Evolutionary conservation across 2,113 vertebrate genomes (phyloP).

Genomic region (Mustela lutreola): DNA sequence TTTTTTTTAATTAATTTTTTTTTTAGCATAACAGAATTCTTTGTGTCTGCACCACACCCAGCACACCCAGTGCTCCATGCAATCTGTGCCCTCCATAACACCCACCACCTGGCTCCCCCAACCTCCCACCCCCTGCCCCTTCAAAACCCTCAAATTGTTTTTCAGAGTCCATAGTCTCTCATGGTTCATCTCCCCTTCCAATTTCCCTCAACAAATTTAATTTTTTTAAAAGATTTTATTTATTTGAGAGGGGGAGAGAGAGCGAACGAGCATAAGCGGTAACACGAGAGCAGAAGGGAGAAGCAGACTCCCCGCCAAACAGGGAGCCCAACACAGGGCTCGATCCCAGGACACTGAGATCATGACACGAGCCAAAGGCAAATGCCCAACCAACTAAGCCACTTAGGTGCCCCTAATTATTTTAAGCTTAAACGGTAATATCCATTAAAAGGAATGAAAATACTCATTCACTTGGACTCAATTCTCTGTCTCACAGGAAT

Average conservation of each 20-base stretch:
- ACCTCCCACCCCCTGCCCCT: too few relatives aligned
- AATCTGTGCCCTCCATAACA: too few relatives aligned
- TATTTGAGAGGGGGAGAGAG: not conserved
- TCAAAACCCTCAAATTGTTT: too few relatives aligned
- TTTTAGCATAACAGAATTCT: too few relatives aligned
- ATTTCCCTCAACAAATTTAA: too few relatives aligned
- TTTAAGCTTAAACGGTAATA: not conserved
- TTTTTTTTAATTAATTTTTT: too few relatives aligned
- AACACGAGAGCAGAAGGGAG: not conserved
- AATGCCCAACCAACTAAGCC: not conserved
- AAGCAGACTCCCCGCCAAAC: not conserved
- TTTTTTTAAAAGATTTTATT: not conserved
- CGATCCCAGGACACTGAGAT: not conserved
- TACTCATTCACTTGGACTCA: not conserved
- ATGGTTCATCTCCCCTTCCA: too few relatives aligned
- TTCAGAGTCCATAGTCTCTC: too few relatives aligned
- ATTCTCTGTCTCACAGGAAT: not conserved
- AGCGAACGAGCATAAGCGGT: not conserved
- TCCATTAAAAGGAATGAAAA: not conserved
- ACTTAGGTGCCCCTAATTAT: not conserved
- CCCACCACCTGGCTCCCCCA: too few relatives aligned
- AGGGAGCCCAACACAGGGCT: not conserved
- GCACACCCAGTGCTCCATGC: too few relatives aligned
- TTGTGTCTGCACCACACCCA: too few relatives aligned
- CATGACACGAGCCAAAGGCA: not conserved